phyloP scores from a whole-genome alignment of 2,113 vertebrate genomes.

The Megaptera novaeangliae region DNA sequence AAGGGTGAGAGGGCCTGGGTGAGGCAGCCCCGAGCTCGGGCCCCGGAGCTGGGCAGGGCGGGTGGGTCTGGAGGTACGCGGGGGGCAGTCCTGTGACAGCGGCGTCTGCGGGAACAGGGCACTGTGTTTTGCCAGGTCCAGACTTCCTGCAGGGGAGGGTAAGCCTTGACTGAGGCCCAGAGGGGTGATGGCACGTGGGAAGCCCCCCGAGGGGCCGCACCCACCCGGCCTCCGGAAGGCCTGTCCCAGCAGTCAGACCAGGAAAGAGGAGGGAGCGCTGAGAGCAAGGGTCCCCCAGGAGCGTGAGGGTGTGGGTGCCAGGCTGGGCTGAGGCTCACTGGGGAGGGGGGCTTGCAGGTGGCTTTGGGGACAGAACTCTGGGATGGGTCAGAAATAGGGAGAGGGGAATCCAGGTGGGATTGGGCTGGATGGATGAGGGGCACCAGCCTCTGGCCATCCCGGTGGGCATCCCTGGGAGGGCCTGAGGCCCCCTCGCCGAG shows the following conservation, averaged over 20 bases:
- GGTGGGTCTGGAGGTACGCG: background rate
- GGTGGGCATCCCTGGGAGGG: background rate
- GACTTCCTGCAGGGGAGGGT: background rate
- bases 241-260: no score
- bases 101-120: background rate
- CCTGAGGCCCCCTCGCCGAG: background rate
- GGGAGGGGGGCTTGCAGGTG: no score
- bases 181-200: background rate
- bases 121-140: background rate
- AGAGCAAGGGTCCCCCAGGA: background rate
- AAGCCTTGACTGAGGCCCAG: background rate
- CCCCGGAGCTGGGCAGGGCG: background rate
- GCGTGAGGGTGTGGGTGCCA: background rate
- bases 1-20: background rate
- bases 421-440: background rate
- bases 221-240: background rate
- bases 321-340: background rate
- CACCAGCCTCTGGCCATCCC: rapidly evolving
- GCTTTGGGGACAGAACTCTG: background rate
- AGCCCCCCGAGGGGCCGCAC: rapidly evolving
- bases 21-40: background rate
- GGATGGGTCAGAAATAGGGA: background rate
- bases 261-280: background rate
- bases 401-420: no score
- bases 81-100: background rate